Evolutionary conservation across 2,888 invertebrate genomes (phyloP), one percentile per base, ranked within the genome.

Genomic region (Scaptomyza polygonia): DNA sequence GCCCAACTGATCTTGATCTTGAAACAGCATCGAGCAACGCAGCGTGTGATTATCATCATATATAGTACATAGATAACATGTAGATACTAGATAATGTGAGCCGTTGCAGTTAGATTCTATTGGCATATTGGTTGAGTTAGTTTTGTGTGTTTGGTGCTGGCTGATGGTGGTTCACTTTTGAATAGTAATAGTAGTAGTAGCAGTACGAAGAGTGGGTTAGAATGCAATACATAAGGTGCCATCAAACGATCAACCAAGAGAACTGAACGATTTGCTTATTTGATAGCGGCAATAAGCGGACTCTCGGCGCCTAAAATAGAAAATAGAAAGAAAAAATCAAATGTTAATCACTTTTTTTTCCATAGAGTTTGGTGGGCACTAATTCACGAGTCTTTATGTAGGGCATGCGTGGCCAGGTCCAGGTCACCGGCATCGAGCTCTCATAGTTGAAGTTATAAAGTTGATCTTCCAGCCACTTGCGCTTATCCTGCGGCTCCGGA

Each of bases 371-470:
- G 30, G 88, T 89, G 68, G 91, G 91, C 79, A 88, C 85, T 79
- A 91, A 83, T 64, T 89, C 89, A 70, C 91, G 88, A 43, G 91
- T 91, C 77, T 91, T 91, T 32, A 92, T 88, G 73, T 83, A 88
- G 75, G 89, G 90, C 86, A 91, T 88, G 67, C 90, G 77, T 2
- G 92, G 92, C 95, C 95, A 95, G 9, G 91, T 90, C 95, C 95
- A 95, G 6, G 93, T 93, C 6, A 93, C 92, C 0, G 97, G 96
- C 93, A 97, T 93, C 55, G 96, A 94, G 73, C 94, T 93, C 90
- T 96, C 95, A 90, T 97, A 97, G 89, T 96, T 94, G 86, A 94
- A 95, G 90, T 95, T 95, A 92, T 96, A 97, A 92, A 96, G 94
- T 90, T 96, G 95, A 58, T 94, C 93, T 82, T 94, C 93, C 34